Conservation (phyloP, 2,888 invertebrate species). For the Fragum fragum region DNA sequence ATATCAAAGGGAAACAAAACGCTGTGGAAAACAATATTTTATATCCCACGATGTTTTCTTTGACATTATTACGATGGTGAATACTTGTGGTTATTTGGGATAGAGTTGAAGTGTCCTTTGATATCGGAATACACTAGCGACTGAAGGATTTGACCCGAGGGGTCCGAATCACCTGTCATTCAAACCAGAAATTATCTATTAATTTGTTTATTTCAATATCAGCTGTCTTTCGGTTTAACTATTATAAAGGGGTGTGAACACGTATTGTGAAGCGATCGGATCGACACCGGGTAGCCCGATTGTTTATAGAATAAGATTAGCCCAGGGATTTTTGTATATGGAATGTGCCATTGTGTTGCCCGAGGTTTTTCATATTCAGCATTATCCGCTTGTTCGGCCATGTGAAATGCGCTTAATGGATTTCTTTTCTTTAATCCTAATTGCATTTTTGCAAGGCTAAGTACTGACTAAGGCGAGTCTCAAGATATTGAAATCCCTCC, state of each 20-base stretch:
- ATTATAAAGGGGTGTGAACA: slow-evolving; percentile 12
- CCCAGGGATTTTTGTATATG: neutral
- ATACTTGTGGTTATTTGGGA: too few relatives aligned
- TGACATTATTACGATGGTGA: too few relatives aligned
- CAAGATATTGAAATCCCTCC: too few relatives aligned
- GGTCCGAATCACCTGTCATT: slow-evolving; percentile 24
- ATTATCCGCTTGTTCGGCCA: neutral
- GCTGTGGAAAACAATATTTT: too few relatives aligned
- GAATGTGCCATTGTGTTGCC: neutral
- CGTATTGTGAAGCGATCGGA: slow-evolving; percentile 8
- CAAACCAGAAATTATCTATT: slow-evolving; percentile 11
- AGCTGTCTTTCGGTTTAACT: slow-evolving; percentile 11
- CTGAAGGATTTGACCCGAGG: slow-evolving; percentile 1
- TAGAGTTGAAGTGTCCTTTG: too few relatives aligned
- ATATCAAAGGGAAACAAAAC: too few relatives aligned
- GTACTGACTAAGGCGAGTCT: neutral
- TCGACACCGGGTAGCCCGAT: neutral
- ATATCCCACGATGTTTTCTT: too few relatives aligned
- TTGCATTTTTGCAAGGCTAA: neutral
- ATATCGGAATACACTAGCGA: slow-evolving; percentile 1
- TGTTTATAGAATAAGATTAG: slow-evolving; percentile 1
- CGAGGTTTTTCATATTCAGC: neutral
- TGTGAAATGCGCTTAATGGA: slow-evolving; percentile 3
- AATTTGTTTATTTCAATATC: slow-evolving; percentile 25
- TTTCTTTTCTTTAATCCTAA: neutral